Evolutionary conservation across 1,140 invertebrate genomes (phyloP).

Genomic region (Cyrtorhinus lividipennis): DNA sequence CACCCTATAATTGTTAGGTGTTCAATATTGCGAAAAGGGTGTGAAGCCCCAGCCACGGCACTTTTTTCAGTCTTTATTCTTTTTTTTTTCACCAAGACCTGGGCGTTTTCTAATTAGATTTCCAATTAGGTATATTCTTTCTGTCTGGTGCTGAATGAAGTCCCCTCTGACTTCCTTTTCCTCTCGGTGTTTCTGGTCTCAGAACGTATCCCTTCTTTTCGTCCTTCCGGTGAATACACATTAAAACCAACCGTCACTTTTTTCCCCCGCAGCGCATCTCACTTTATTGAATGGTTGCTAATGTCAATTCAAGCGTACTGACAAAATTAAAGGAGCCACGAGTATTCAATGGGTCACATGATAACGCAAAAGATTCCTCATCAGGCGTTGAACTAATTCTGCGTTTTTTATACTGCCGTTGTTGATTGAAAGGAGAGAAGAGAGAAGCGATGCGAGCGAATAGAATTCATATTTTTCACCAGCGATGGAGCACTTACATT

Average conservation of each 20-base stretch:
- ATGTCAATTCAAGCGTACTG: conserved; percentile 6
- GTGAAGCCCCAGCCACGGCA: background rate
- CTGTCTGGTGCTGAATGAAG: background rate
- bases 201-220: conserved; percentile 3
- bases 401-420: background rate
- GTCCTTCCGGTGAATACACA: conserved; percentile 3
- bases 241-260: conserved; percentile 1
- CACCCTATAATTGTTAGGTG: conserved; percentile 8
- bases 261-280: background rate
- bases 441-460: background rate
- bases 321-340: background rate
- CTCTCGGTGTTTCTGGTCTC: background rate
- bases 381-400: conserved; percentile 9
- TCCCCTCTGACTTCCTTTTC: background rate
- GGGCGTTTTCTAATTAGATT: conserved; percentile 14
- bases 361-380: background rate
- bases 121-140: conserved; percentile 15
- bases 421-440: background rate
- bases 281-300: conserved; percentile 10
- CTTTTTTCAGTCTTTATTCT: background rate
- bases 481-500: no score
- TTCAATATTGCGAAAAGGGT: conserved; percentile 7
- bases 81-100: background rate
- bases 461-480: background rate
- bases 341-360: background rate